Evolutionary conservation across 2,113 vertebrate genomes (phyloP), one percentile per base, ranked within the genome.

Genomic region (Labeo rohita): DNA sequence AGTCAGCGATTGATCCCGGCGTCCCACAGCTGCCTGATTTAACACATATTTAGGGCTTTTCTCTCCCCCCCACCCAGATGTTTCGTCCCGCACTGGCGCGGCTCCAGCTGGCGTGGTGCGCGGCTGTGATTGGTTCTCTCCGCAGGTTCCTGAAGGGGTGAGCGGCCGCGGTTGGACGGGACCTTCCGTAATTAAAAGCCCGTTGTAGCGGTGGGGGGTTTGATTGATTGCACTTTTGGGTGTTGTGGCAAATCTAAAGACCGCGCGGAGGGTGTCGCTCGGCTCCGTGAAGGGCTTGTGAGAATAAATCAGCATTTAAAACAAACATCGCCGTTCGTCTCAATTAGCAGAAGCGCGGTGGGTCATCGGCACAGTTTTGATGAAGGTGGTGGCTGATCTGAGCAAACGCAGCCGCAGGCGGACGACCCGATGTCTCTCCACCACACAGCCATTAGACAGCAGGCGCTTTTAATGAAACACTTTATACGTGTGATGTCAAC

Each of bases 141-240:
- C 4, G 73, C 78, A 45, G 83, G 85, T 84, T 50, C 9, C 70
- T 65, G 66, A 65, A 15, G 84, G 68, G 16, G 45, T 18, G 84
- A 28, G 4, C 34, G 36, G 47, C 0, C 52, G 9, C 63, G 45
- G 23, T 63, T 82, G 23, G 88, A 89, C 88, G 89, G 78, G 83
- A 87, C 80, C 78, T 87, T 65, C 63, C 86, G 74, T 91, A 93
- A 95, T 94, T 95, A 94, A 93, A 94, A 89, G 86, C 85, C 86
- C 68, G 90, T 91, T 93, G 88, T 90, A 87, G 87, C 85, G 76
- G 86, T 23, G 81, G 88, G 91, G 85, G 85, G 28, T 86, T 73
- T 90, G 87, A 90, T 93, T 93, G 93, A 94, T 93, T 91, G 87
- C 86, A 73, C 49, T 59, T 84, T 74, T 73, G 68, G 82, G 50